Evolutionary conservation across 2,797 vertebrate species (phyloP), one percentile per base, ranked within the genome.

Genomic region (Micrastur ruficollis): DNA sequence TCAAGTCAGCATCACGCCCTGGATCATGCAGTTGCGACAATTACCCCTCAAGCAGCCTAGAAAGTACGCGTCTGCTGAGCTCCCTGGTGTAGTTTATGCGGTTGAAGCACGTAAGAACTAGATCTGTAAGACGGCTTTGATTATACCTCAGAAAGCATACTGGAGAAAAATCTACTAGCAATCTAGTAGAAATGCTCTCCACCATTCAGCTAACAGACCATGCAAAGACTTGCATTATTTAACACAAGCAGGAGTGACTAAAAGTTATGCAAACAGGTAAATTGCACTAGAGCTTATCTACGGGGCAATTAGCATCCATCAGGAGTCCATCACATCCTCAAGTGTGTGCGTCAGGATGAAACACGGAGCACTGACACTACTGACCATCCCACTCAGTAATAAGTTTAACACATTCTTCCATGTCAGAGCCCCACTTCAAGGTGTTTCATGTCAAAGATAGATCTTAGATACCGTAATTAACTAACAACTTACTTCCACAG

Each of bases 301-400:
- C 0, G 14, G 50, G 21, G 25, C 81, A 90, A 61, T 70, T 49
- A 74, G 34, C 58, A 40, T 7, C 79, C 82, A 5, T 3, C 1
- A 7, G 23, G 67, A 2, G 12, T 1, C 67, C 44, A 0, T 8
- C 6, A 2, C 2, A 18, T 21, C 44, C 63, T 5, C 3, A 9
- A 8, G 20, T 2, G 17, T 15, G n/a, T 8, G 23, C 5, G 5
- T 22, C 87, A 50, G 81, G 84, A 65, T 55, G 59, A 26, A 79
- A 61, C 44, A 63, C 1, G 32, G 32, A 67, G 66, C 9, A 18
- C 13, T 65, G 67, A 78, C 13, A 36, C 15, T 13, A 2, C 70
- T 36, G 70, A 59, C 36, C 61, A 10, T 9, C 22, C 44, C 34
- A 2, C 14, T 12, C 67, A 5, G 50, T 1, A 40, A 19, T 36